Evolutionary conservation across 2,888 invertebrate species (phyloP), one percentile per base, ranked within the genome.

Genomic region (Sphaeridia pumilis): DNA sequence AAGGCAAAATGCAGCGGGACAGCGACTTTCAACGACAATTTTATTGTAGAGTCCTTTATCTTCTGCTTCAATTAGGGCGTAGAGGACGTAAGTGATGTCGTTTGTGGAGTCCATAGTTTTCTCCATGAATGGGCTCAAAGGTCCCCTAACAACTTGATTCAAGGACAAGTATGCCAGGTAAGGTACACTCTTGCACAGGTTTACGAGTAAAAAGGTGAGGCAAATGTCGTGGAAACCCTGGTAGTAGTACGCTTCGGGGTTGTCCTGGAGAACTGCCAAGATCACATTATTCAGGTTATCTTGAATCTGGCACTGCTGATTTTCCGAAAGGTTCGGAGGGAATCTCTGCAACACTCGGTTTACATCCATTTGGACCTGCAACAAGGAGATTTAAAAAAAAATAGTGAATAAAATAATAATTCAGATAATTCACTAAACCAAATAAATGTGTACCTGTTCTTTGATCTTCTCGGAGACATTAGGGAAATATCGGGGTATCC

Each of bases 161-260:
- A 64, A 52, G 24, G 59, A 60, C 26, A 64, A 51, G 42, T 60
- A 62, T 7, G 64, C 60, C 25, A 61, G 25, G 52, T 60, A 60
- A 3, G 64, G 64, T 28, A 57, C 56, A 27, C 53, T 54, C 41
- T 63, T 57, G 3, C 59, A 58, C 2, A 47, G 35, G 17, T 56
- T 56, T 4, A 62, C 64, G 26, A 64, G 46, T 4, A 64, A 57
- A 56, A 64, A 60, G 48, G 64, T 64, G 4, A 64, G 42, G 14
- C 59, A 61, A 34, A 64, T 64, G 38, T 64, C 64, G 49, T 64
- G 64, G 42, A 64, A 64, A 45, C 64, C 64, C 57, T 64, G 64
- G 35, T 64, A 64, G 42, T 64, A 64, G 36, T 62, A 56, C 5
- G 59, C 61, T 20, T 53, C 22, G 10, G 61, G 60, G 41, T 60